Evolutionary conservation across 2,888 invertebrate genomes (phyloP), one percentile per base, ranked within the genome.

Genomic region (Tuberolachnus salignus): DNA sequence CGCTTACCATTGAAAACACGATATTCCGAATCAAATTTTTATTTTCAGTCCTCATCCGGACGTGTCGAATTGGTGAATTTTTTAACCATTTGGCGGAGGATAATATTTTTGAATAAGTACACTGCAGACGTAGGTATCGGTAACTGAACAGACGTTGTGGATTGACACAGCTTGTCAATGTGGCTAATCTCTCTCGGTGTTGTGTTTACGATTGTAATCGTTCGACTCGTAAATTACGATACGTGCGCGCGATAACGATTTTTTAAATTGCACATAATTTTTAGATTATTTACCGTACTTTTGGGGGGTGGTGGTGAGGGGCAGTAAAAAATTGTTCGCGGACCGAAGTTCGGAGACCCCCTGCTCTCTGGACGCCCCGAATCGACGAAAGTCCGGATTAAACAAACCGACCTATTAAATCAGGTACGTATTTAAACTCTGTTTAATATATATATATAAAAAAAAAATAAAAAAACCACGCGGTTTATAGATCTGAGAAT

Each of bases 201-300:
- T 53, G 16, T 19, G 59, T 14, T 16, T 23, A 59, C 26, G 59
- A 23, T 26, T 59, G 26, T 23, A 23, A 13, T 59, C 59, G 59
- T 59, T 59, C 59, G 26, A 26, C 59, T 59, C 59, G 26, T 34
- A 61, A 34, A 26, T 61, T n/a, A 61, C 34, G n/a, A 64, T 64
- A 64, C 64, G 44, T 44, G 44, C 64, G 44, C 21, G 44, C 64
- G 44, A 64, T 44, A 64, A 64, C 64, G 64, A 64, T 19, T 64
- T 64, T 64, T 64, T 64, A 44, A 64, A 64, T 64, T 64, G 46
- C 64, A 64, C 64, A 63, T 42, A n/a, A 63, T 63, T n/a, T 42
- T 63, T 42, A 63, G 44, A 63, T 63, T 63, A 34, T 42, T 14
- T 34, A 14, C 3, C 3, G n/a, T 61, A 8, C 34, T n/a, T n/a